Evolutionary conservation across 1,140 invertebrate species (phyloP).

Genomic region (Neodiprion lecontei): DNA sequence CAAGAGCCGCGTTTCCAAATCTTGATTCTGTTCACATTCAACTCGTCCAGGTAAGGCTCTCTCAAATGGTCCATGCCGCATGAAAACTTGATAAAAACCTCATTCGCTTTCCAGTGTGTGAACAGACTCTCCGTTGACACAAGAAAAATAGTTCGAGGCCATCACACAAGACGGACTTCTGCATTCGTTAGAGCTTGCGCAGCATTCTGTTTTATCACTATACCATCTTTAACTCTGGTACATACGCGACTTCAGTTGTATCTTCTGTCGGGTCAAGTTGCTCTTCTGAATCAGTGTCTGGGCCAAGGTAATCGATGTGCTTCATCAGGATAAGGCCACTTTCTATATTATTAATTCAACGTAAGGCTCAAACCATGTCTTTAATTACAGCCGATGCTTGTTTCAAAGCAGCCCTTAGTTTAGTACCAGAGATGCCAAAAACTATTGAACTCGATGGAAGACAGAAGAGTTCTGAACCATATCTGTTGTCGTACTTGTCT

Average conservation of each 20-base stretch:
- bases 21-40: constrained; percentile 85
- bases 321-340: neutral
- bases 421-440: constrained; percentile 80
- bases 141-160: constrained; percentile 74
- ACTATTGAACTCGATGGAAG: constrained; percentile 80
- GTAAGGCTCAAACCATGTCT: neutral
- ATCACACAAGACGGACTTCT: constrained; percentile 81
- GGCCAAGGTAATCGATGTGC: constrained; percentile 77
- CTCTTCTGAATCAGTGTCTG: constrained; percentile 87
- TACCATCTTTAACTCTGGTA: constrained; percentile 86
- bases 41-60: constrained; percentile 77
- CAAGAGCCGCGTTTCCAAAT: constrained; percentile 86
- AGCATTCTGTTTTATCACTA: constrained; percentile 94
- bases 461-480: constrained; percentile 73
- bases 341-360: neutral
- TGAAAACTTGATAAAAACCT: constrained; percentile 15
- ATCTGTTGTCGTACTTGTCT: constrained; percentile 74
- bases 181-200: constrained; percentile 93
- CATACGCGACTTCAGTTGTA: constrained; percentile 83
- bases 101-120: constrained; percentile 69
- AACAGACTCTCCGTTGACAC: constrained; percentile 81
- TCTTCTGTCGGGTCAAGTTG: constrained; percentile 86
- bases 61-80: constrained; percentile 1
- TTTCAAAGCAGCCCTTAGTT: constrained; percentile 84
- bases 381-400: constrained; percentile 86